A percentile compares a stretch with the other conserved stretches of the same genome.
Evolutionary conservation across 2,888 invertebrate genomes (phyloP).

Genomic region (Trichogramma evanescens): DNA sequence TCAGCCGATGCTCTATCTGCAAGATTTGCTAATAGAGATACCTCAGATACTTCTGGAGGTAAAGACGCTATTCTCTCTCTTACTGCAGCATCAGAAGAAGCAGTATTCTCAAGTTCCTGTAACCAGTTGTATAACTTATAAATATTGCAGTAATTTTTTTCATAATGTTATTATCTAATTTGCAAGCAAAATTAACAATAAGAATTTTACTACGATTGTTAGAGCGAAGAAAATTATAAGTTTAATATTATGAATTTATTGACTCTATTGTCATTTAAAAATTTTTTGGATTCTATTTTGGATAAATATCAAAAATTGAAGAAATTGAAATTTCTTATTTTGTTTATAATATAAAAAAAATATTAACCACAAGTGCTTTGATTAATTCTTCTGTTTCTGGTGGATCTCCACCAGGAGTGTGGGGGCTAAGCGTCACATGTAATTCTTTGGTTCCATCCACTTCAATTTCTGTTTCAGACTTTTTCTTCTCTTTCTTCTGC

Average conservation of each 20-base stretch:
- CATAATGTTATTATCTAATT: conserved; percentile 20
- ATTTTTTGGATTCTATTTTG: too few species aligned
- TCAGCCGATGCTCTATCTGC: conserved; percentile 75
- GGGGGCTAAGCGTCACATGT: conserved; percentile 71
- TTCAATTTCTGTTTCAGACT: conserved; percentile 53
- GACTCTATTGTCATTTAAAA: too few species aligned
- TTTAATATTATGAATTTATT: neutral
- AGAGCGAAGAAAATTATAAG: conserved; percentile 7
- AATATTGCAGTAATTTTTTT: conserved; percentile 8
- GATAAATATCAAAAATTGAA: too few species aligned
- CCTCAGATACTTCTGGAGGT: conserved; percentile 91
- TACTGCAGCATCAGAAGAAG: conserved; percentile 89
- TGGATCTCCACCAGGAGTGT: conserved; percentile 74
- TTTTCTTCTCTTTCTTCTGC: conserved; percentile 47
- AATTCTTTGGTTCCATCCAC: conserved; percentile 69
- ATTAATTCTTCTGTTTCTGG: conserved; percentile 91
- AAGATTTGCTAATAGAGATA: conserved; percentile 75
- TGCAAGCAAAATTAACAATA: conserved; percentile 6
- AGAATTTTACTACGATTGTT: neutral
- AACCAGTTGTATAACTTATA: conserved; percentile 42
- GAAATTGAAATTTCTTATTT: neutral
- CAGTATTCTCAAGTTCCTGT: conserved; percentile 85
- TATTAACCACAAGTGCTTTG: conserved; percentile 57
- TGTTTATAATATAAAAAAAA: conserved; percentile 17
- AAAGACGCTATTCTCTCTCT: conserved; percentile 88